Percentiles rank a stretch among this genome's conserved stretches.
Evolutionary conservation across 2,888 invertebrate genomes (phyloP).

Genomic region (Mesochorus sp.): DNA sequence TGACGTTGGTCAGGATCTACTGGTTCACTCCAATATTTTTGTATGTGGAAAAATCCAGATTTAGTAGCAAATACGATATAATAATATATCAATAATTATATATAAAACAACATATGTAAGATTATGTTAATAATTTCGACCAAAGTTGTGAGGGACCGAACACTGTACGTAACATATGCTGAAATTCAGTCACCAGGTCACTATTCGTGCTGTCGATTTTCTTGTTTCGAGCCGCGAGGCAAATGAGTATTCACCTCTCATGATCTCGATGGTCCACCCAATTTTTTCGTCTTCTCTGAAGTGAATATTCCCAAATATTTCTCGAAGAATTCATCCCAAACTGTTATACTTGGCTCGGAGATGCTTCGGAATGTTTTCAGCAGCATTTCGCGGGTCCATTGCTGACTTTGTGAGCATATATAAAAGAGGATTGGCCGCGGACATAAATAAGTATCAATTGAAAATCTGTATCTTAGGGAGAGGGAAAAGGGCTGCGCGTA

Average conservation of each 20-base stretch:
- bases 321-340: constrained; percentile 15
- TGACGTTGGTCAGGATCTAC: too few species aligned
- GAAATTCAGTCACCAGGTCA: constrained; percentile 42
- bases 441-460: constrained; percentile 59
- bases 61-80: too few species aligned
- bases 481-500: constrained; percentile 31
- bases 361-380: constrained; percentile 9
- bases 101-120: not conserved
- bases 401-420: too few species aligned
- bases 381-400: not conserved
- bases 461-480: constrained; percentile 50
- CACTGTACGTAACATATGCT: not conserved
- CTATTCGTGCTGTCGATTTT: constrained; percentile 1
- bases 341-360: not conserved
- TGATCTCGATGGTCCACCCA: constrained; percentile 24
- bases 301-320: constrained; percentile 7
- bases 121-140: constrained; percentile 2
- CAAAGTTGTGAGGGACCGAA: not conserved
- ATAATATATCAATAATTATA: too few species aligned
- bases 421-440: not conserved
- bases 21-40: not conserved
- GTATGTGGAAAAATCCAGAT: not conserved
- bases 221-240: not conserved
- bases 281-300: not conserved
- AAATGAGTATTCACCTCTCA: constrained; percentile 5